Conservation (phyloP, 2,113 vertebrate species). For the Meles meles region DNA sequence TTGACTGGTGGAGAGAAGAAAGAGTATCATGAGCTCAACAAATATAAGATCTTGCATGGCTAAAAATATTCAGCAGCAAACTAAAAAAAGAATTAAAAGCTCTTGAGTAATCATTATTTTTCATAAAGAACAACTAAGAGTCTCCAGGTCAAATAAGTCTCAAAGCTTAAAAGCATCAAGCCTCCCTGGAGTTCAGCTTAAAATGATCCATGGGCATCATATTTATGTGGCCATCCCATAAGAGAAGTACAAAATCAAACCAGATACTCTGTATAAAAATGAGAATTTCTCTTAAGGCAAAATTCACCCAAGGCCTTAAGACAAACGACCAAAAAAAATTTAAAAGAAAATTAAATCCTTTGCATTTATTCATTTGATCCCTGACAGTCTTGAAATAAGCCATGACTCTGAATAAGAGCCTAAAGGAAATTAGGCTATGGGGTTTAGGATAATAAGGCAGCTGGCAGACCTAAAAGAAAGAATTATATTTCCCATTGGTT, state of each 20-base stretch:
- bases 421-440: neutral
- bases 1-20: neutral
- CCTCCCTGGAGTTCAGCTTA: neutral
- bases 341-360: neutral
- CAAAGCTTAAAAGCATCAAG: constrained; percentile 3
- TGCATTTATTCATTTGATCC: neutral
- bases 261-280: neutral
- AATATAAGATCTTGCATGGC: neutral
- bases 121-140: constrained; percentile 18
- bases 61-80: constrained; percentile 49
- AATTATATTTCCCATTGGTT: neutral
- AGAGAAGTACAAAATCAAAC: neutral
- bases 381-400: neutral
- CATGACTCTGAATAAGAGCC: neutral
- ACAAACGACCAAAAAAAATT: neutral
- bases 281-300: constrained; percentile 4
- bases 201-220: neutral
- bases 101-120: constrained; percentile 31
- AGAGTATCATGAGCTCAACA: constrained; percentile 29
- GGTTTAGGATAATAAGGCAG: neutral
- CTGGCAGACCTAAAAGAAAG: neutral
- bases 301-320: neutral
- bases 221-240: neutral
- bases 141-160: neutral
- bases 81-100: neutral